phyloP scores from a whole-genome alignment of 2,797 vertebrate species.

The Chaunax sp. region DNA sequence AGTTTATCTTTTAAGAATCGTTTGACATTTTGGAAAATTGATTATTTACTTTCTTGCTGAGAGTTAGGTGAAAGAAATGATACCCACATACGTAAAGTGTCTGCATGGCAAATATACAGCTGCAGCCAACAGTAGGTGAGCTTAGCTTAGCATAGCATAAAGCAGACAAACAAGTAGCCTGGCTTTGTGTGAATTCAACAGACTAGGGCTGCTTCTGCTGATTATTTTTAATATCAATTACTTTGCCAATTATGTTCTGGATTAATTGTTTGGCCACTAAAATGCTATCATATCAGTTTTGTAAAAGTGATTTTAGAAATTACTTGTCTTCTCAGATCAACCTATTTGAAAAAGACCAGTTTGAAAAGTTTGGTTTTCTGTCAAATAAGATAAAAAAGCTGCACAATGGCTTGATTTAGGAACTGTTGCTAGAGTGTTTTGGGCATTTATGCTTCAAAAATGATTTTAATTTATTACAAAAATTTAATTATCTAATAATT shows the following conservation, averaged over 20 bases:
- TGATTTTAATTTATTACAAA: no score
- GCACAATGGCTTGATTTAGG: background rate
- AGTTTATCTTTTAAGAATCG: constrained; percentile 1
- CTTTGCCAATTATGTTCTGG: background rate
- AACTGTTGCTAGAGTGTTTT: background rate
- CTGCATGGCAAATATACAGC: constrained; percentile 1
- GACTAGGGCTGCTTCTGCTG: background rate
- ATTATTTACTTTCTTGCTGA: background rate
- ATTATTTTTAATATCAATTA: background rate
- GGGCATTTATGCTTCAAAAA: background rate
- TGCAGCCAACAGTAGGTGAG: background rate
- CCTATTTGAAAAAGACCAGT: no score
- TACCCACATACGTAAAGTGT: no score
- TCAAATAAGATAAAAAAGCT: background rate
- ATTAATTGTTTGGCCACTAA: background rate
- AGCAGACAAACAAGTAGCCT: background rate
- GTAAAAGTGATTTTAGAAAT: background rate
- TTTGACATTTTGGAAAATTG: constrained; percentile 12
- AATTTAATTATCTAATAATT: background rate
- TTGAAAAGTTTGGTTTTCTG: background rate
- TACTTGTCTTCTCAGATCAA: background rate
- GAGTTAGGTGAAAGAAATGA: background rate
- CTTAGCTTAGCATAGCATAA: constrained; percentile 10
- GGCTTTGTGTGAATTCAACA: constrained; percentile 10
- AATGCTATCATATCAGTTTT: background rate